Conservation (phyloP, 2,888 invertebrate species). For the Apotomis betuletana region DNA sequence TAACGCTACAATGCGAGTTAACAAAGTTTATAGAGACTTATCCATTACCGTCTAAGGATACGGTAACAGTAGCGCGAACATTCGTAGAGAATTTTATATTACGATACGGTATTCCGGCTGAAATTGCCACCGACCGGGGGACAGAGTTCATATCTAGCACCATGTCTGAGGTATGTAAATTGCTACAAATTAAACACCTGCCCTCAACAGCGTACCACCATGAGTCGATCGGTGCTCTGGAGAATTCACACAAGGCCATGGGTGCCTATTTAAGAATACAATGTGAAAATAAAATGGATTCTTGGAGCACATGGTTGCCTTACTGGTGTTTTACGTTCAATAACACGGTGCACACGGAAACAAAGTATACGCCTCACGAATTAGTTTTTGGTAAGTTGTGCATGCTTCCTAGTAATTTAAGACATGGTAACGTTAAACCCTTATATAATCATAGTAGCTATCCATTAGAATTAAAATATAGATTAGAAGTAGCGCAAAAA, state of each 20-base stretch:
- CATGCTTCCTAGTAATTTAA: conserved; percentile 40
- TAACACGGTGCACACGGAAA: conserved; percentile 40
- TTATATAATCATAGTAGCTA: conserved; percentile 38
- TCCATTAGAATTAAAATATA: conserved; percentile 42
- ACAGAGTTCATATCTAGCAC: conserved; percentile 35
- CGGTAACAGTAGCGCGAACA: too few species aligned
- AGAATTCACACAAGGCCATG: conserved; percentile 38
- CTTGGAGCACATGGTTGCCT: conserved; percentile 46
- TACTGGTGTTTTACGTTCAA: conserved; percentile 46
- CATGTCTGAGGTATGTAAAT: conserved; percentile 37
- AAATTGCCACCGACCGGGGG: conserved; percentile 3
- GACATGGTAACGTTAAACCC: conserved; percentile 36
- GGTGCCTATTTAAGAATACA: conserved; percentile 41
- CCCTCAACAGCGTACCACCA: conserved; percentile 36
- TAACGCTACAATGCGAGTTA: background rate
- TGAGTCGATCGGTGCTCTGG: conserved; percentile 33
- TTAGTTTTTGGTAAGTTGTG: conserved; percentile 43
- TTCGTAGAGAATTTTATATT: too few species aligned
- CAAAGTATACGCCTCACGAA: conserved; percentile 41
- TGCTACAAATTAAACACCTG: conserved; percentile 37
- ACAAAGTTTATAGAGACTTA: too few species aligned
- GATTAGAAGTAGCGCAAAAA: conserved; percentile 41
- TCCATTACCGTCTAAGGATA: too few species aligned
- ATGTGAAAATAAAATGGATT: conserved; percentile 32
- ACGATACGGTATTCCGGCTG: too few species aligned